Conservation (phyloP, 2,113 vertebrate genomes). For the Myrmophylax atrothorax region DNA sequence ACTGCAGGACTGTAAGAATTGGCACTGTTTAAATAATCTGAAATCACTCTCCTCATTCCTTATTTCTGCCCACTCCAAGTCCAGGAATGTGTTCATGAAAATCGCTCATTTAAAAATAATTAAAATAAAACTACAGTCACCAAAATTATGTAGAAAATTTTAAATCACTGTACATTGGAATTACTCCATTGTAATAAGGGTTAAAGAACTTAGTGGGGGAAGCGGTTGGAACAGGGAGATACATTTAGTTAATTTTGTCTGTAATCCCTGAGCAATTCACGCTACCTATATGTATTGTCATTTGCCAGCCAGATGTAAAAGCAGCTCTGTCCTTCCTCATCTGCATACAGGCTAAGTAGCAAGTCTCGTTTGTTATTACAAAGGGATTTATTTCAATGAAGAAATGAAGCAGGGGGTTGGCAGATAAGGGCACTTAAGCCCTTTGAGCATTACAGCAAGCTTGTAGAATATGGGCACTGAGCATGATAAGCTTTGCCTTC, state of each 20-base stretch:
- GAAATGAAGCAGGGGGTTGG: constrained; percentile 60
- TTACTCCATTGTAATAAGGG: not conserved
- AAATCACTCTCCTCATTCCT: not conserved
- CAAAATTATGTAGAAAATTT: not conserved
- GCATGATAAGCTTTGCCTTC: constrained; percentile 33
- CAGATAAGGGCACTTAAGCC: constrained; percentile 71
- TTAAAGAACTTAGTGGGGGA: not conserved
- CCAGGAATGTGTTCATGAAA: not conserved
- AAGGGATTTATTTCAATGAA: constrained; percentile 74
- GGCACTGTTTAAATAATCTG: not conserved
- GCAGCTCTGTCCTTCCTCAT: constrained; percentile 27
- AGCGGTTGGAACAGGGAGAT: not conserved
- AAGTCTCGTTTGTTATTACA: constrained; percentile 65
- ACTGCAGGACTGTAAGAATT: not conserved
- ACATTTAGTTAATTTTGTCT: constrained; percentile 21
- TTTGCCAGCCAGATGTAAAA: constrained; percentile 10
- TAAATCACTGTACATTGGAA: not conserved
- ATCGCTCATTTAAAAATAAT: not conserved
- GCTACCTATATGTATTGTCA: not conserved
- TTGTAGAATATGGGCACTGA: constrained; percentile 41
- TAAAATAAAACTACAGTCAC: not conserved
- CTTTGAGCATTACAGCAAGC: constrained; percentile 53
- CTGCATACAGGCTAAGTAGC: constrained; percentile 61
- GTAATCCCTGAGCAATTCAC: not conserved
- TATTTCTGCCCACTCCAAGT: not conserved